These are phyloP conservation scores for Dasypus novemcinctus DNA, from an alignment of 2,113 vertebrate species.

Conservation along the genomic window DNA sequence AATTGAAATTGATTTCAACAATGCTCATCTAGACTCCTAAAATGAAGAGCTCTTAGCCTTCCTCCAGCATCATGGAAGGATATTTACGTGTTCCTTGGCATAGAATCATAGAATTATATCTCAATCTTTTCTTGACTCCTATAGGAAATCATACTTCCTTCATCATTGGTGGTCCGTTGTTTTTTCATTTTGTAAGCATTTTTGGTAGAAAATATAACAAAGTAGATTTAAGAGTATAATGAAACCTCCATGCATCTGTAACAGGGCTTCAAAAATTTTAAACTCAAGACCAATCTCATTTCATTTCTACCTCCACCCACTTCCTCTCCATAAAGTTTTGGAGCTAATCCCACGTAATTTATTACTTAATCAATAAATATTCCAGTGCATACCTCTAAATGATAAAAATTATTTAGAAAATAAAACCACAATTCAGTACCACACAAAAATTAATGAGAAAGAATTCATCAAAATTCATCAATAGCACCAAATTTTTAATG, in stretches of 20 bases:
- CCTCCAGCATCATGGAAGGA: neutral
- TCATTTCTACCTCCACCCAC: neutral
- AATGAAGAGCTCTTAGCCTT: neutral
- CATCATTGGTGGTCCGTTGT: neutral
- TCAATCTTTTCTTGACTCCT: neutral
- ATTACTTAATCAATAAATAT: neutral
- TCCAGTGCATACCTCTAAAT: neutral
- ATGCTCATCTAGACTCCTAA: neutral
- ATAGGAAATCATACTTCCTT: neutral
- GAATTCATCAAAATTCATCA: too few species aligned
- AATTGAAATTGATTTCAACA: neutral
- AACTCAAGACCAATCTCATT: neutral
- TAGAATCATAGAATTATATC: neutral
- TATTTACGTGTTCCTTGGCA: neutral
- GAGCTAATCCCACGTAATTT: neutral
- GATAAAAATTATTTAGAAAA: neutral
- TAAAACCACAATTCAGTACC: neutral
- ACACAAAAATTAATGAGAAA: neutral
- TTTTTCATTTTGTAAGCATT: neutral
- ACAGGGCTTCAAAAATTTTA: neutral
- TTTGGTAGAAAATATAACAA: neutral
- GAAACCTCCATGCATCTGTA: neutral
- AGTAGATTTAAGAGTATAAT: neutral
- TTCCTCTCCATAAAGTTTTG: neutral
- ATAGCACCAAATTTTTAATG: too few species aligned